phyloP scores from a whole-genome alignment of 2,888 invertebrate species.

The Melieria omissa region DNA sequence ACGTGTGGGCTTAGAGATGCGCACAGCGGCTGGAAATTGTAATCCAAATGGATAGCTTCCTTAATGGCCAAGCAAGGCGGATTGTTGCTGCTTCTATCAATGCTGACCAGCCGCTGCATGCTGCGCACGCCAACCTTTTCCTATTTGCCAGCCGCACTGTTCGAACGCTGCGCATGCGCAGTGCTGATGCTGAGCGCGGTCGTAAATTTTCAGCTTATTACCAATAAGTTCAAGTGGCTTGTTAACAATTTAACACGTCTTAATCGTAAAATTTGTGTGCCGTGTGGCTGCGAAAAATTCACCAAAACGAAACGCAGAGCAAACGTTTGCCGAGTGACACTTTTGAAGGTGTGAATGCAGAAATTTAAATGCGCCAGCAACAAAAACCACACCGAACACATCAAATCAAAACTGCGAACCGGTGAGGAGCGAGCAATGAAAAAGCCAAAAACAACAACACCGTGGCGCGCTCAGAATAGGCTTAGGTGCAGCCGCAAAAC shows the following conservation, averaged over 20 bases:
- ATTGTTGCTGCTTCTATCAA: no score
- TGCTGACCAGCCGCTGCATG: no score
- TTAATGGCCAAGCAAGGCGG: slow-evolving; percentile 32
- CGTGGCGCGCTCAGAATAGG: neutral
- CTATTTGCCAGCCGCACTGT: no score
- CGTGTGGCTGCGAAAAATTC: slow-evolving; percentile 33
- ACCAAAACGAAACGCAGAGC: neutral
- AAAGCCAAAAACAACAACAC: no score
- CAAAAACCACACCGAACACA: neutral
- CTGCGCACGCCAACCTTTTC: no score
- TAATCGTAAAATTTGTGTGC: slow-evolving; percentile 66
- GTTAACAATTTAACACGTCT: slow-evolving; percentile 68
- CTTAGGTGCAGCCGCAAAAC: neutral
- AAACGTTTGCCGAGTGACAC: slow-evolving; percentile 36
- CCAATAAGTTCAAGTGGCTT: slow-evolving; percentile 65
- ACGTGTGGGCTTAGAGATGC: slow-evolving; percentile 13
- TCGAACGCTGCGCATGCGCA: slow-evolving; percentile 1
- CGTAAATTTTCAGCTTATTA: slow-evolving; percentile 66
- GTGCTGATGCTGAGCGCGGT: slow-evolving; percentile 38
- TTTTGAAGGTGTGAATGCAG: slow-evolving; percentile 64
- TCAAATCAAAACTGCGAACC: neutral
- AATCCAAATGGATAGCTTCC: slow-evolving; percentile 45
- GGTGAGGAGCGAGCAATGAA: neutral
- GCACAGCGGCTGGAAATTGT: slow-evolving; percentile 19
- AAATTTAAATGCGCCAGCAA: slow-evolving; percentile 39